Percentiles rank a stretch among this genome's conserved stretches.
These are phyloP conservation scores for Sebastes nivosus DNA, from an alignment of 2,797 vertebrate genomes.

Conservation along the genomic window DNA sequence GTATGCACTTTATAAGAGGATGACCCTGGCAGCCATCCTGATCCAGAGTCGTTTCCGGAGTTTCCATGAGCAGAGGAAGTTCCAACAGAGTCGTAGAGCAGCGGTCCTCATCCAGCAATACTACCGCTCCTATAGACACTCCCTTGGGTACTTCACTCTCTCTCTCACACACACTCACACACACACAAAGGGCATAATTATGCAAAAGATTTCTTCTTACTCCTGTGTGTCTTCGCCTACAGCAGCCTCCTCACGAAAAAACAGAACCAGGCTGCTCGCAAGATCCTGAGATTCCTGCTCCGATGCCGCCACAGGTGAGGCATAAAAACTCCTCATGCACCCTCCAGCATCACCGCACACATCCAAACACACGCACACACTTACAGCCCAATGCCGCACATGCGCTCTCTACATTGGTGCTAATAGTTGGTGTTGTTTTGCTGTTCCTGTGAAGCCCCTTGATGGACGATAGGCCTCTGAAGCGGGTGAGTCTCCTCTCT, in stretches of 20 bases:
- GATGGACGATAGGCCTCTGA: slow-evolving; percentile 99
- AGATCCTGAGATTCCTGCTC: slow-evolving; percentile 98
- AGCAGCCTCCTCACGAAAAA: slow-evolving; percentile 98
- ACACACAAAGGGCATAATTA: not conserved
- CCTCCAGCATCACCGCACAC: slow-evolving; percentile 11
- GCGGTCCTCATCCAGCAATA: slow-evolving; percentile 99
- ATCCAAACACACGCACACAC: slow-evolving; percentile 20
- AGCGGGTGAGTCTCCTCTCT: slow-evolving; percentile 92
- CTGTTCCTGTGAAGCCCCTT: slow-evolving; percentile 98
- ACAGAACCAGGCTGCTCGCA: slow-evolving; percentile 99
- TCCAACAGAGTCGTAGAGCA: slow-evolving; percentile 97
- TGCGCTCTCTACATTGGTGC: slow-evolving; percentile 81
- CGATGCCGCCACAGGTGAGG: slow-evolving; percentile 98
- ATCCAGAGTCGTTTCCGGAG: slow-evolving; percentile 99
- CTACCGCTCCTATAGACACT: slow-evolving; percentile 97
- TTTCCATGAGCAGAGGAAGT: slow-evolving; percentile 97
- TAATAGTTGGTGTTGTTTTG: slow-evolving; percentile 99
- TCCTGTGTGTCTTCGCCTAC: slow-evolving; percentile 68
- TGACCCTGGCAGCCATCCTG: slow-evolving; percentile 99
- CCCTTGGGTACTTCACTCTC: slow-evolving; percentile 80
- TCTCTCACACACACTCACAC: not conserved
- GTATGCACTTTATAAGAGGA: slow-evolving; percentile 99
- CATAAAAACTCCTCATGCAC: not conserved
- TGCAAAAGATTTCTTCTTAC: not conserved
- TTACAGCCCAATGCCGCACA: slow-evolving; percentile 63